phyloP scores from a whole-genome alignment of 2,797 vertebrate genomes.

The Crenuchus spilurus region DNA sequence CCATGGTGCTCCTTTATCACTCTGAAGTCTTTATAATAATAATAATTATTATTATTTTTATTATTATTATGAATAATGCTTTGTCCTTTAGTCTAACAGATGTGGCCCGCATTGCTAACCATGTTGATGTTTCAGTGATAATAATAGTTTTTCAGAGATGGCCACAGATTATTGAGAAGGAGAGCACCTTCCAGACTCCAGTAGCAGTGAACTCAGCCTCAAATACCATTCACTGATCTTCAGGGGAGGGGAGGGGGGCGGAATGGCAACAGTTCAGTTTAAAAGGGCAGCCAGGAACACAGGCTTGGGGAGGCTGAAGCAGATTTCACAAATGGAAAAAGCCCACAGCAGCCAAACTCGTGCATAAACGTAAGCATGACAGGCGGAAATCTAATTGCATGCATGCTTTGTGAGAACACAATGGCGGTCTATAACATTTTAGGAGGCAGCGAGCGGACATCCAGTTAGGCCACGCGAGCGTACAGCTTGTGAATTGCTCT shows the following conservation, averaged over 20 bases:
- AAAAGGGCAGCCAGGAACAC: slow-evolving; percentile 15
- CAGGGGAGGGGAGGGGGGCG: too few species aligned
- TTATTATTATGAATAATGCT: too few species aligned
- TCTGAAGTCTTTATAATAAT: too few species aligned
- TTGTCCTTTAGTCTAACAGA: too few species aligned
- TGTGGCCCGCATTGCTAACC: too few species aligned
- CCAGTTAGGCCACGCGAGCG: slow-evolving; percentile 23
- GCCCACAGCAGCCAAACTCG: slow-evolving; percentile 60
- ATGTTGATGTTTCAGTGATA: too few species aligned
- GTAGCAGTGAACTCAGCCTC: not conserved
- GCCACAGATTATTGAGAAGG: not conserved
- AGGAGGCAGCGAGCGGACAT: slow-evolving; percentile 43
- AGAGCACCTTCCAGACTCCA: not conserved
- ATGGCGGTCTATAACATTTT: slow-evolving; percentile 60
- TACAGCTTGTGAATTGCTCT: slow-evolving; percentile 53
- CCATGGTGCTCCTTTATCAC: too few species aligned
- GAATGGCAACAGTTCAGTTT: not conserved
- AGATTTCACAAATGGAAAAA: slow-evolving; percentile 59
- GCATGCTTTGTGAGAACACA: slow-evolving; percentile 64
- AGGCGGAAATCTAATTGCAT: slow-evolving; percentile 66
- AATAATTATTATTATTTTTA: too few species aligned
- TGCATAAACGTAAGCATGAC: slow-evolving; percentile 62
- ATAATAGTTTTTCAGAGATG: too few species aligned
- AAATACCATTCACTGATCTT: slow-evolving; percentile 5
- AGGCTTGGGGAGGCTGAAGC: slow-evolving; percentile 29